Base-by-base conservation (phyloP, 2,888 invertebrate genomes). In the Tenthredo mesomela region DNA sequence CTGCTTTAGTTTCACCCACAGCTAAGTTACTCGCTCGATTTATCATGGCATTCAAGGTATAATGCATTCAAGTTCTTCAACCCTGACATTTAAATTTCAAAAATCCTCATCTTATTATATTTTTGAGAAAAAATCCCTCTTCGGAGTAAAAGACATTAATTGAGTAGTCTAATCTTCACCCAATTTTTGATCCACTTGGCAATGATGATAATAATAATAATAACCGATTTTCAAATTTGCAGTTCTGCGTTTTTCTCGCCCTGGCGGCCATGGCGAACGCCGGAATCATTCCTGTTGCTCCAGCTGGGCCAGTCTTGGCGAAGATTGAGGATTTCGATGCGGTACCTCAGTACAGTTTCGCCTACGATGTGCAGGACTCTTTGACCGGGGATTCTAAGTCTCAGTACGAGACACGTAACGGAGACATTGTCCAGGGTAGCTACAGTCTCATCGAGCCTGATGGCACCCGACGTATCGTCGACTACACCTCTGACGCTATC, bases 41-140 rank as follows among this genome's bases (percentile, higher is more conserved):
- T 75, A 86, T 86, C 84, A 90, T 90, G 90, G 86, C 87, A 84
- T 85, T 85, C 86, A 88, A 94, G 93, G 94, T 94, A 93, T n/a
- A n/a, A n/a, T 93, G 93, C 93, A 92, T 93, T 93, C 91, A 90
- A 89, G 93, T 90, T 91, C 90, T 91, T 92, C 91, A 91, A 91
- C 54, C 54, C n/a, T 54, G 0, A 92, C 92, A 92, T 92, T 92
- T 5, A 33, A 33, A 15, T 15, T 33, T 4, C 18, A 67, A 67
- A 18, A 67, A 67, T 67, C 1, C 12, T 18, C 2, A 33, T 29
- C 67, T 67, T 18, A 4, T 67, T 1, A 6, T 18, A 33, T 67
- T 33, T 67, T 29, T 18, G 29, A 67, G 3, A 6, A 5, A 15
- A 67, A 10, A 25, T 25, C 2, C 25, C 10, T 25, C 61, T 25